Conservation (phyloP, 1,140 invertebrate species). For the Meteorus sp. region DNA sequence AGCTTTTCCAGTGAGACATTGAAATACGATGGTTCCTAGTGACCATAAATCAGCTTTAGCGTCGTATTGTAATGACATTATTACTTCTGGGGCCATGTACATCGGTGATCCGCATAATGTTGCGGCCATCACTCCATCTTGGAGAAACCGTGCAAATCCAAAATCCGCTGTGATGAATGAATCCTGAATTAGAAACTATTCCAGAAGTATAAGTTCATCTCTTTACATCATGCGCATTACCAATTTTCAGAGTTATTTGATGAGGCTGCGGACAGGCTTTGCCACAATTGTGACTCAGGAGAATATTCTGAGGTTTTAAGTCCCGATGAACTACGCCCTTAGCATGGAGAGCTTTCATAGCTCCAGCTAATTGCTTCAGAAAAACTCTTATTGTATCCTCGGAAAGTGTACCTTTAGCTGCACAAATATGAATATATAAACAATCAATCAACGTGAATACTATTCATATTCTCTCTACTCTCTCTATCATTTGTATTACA, state of each 20-base stretch:
- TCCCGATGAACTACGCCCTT: constrained; percentile 99
- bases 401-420: constrained; percentile 88
- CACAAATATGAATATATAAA: neutral
- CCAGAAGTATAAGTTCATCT: constrained; percentile 11
- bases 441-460: no score
- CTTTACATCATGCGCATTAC: constrained; percentile 55
- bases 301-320: constrained; percentile 97
- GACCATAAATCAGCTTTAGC: constrained; percentile 99
- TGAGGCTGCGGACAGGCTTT: constrained; percentile 82
- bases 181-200: neutral
- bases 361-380: constrained; percentile 92
- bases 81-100: constrained; percentile 99
- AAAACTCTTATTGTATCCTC: constrained; percentile 97
- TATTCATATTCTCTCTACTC: no score
- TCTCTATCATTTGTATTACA: no score
- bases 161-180: constrained; percentile 84
- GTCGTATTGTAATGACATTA: constrained; percentile 98
- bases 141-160: constrained; percentile 97
- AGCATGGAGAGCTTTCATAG: constrained; percentile 93
- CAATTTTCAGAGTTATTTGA: constrained; percentile 94
- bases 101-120: constrained; percentile 99
- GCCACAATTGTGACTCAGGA: constrained; percentile 81
- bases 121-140: constrained; percentile 99
- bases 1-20: constrained; percentile 97
- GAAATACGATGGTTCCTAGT: constrained; percentile 97